phyloP scores from a whole-genome alignment of 2,113 vertebrate genomes.

The Emydura subglobosa region DNA sequence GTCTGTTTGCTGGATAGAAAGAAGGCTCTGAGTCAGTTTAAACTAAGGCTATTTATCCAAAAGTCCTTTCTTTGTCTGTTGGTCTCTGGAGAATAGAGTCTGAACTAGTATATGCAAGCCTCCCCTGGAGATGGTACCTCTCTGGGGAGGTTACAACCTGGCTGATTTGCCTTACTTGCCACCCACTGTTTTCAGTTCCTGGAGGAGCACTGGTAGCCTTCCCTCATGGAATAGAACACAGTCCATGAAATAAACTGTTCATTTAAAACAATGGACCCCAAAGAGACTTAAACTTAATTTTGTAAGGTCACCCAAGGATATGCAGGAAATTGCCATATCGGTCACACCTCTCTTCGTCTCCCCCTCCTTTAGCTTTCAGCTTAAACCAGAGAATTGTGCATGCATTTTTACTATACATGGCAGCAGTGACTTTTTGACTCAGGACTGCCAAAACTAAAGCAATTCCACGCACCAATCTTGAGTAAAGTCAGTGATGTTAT shows the following conservation, averaged over 20 bases:
- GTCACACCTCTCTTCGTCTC: neutral
- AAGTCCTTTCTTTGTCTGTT: neutral
- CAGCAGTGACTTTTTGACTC: neutral
- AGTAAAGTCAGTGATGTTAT: rapidly evolving
- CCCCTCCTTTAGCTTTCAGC: rapidly evolving
- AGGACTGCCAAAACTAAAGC: neutral
- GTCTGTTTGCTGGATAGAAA: neutral
- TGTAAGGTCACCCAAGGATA: rapidly evolving
- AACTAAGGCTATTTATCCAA: neutral
- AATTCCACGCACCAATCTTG: neutral
- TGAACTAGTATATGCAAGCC: neutral
- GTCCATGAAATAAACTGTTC: neutral
- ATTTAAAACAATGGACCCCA: neutral
- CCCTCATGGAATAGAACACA: neutral
- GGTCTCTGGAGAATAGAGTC: neutral
- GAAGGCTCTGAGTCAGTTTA: neutral
- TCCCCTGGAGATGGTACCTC: neutral
- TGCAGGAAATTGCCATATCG: neutral
- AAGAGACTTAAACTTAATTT: neutral
- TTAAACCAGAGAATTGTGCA: neutral
- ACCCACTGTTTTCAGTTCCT: neutral
- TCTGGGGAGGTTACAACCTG: neutral
- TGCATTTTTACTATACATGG: neutral
- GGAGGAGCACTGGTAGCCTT: neutral
- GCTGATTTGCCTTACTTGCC: neutral